A percentile compares a stretch with the other conserved stretches of the same genome.
Conservation (phyloP, 2,888 invertebrate species). For the Polyploca ridens region DNA sequence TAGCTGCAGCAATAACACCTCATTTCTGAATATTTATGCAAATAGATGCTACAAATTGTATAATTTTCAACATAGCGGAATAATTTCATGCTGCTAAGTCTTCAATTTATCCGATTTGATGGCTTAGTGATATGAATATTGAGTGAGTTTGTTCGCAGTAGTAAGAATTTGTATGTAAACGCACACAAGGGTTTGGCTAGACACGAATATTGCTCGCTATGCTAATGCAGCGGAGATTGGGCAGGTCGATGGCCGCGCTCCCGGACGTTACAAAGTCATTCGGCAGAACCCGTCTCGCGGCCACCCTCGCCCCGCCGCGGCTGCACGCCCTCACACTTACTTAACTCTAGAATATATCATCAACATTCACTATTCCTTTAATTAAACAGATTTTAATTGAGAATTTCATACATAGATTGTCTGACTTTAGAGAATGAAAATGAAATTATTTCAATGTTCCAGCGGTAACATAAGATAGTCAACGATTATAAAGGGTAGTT, state of each 20-base stretch:
- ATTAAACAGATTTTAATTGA: background rate
- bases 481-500: no score
- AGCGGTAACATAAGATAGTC: no score
- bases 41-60: no score
- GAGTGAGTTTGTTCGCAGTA: constrained; percentile 30
- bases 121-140: constrained; percentile 15
- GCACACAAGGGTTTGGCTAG: constrained; percentile 64
- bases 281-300: constrained; percentile 73
- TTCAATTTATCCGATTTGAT: background rate
- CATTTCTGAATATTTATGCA: no score
- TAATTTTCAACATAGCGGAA: background rate
- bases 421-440: no score
- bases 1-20: no score
- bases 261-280: constrained; percentile 81
- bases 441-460: no score
- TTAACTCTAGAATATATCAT: constrained; percentile 20
- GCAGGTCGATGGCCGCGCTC: constrained; percentile 83
- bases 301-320: constrained; percentile 64
- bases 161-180: constrained; percentile 40
- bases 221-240: constrained; percentile 85
- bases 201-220: constrained; percentile 83
- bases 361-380: background rate
- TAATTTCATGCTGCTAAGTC: background rate
- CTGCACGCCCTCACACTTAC: constrained; percentile 56
- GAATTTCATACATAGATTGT: no score